phyloP scores from a whole-genome alignment of 2,113 vertebrate species.

The Gnathochromis pfefferi region DNA sequence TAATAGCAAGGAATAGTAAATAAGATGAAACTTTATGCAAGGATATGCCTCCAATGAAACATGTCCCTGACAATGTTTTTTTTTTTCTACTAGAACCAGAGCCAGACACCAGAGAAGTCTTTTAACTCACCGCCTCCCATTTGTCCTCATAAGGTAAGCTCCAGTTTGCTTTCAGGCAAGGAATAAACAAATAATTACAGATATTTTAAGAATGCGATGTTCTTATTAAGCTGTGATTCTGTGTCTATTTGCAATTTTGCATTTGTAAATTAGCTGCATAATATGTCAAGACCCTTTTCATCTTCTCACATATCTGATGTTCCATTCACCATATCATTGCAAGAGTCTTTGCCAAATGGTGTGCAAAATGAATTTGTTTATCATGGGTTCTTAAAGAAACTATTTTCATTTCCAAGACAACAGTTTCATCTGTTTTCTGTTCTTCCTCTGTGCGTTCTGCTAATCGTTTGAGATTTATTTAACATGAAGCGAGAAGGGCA shows the following conservation, averaged over 20 bases:
- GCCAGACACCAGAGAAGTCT: conserved; percentile 69
- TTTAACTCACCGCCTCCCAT: conserved; percentile 61
- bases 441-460: background rate
- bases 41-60: conserved; percentile 28
- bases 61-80: conserved; percentile 55
- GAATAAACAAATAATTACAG: conserved; percentile 6
- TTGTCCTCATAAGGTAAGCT: conserved; percentile 77
- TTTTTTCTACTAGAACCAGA: conserved; percentile 65
- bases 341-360: background rate
- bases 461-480: background rate
- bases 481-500: conserved; percentile 16
- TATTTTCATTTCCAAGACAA: background rate
- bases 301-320: background rate
- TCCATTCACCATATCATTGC: background rate
- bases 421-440: background rate
- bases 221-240: background rate
- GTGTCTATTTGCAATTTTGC: background rate
- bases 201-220: background rate
- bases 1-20: conserved; percentile 26
- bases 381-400: background rate
- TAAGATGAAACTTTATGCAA: conserved; percentile 41
- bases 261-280: background rate
- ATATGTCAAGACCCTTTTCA: background rate
- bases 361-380: background rate
- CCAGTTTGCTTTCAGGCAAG: background rate